phyloP scores from a whole-genome alignment of 2,888 invertebrate species.

The Lithosia quadra region DNA sequence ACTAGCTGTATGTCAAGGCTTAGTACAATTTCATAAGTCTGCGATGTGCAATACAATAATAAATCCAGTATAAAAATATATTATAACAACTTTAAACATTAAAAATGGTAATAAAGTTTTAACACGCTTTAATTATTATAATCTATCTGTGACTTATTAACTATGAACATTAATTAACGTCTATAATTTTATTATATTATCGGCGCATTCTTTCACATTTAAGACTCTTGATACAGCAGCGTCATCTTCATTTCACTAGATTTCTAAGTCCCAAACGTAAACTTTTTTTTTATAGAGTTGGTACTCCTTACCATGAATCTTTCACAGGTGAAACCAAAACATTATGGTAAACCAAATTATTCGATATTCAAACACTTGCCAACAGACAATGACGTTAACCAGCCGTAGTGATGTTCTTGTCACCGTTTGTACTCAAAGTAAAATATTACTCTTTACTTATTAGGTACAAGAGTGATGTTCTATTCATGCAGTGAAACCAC shows the following conservation, averaged over 20 bases:
- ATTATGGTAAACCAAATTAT: slow-evolving; percentile 2
- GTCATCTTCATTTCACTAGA: slow-evolving; percentile 1
- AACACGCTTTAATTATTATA: no score
- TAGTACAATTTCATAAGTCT: not conserved
- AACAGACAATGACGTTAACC: slow-evolving; percentile 4
- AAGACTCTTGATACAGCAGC: not conserved
- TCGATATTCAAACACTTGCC: slow-evolving; percentile 16
- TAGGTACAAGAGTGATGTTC: slow-evolving; percentile 41
- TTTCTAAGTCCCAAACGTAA: not conserved
- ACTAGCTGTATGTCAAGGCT: not conserved
- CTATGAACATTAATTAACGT: not conserved
- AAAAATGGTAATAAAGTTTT: not conserved
- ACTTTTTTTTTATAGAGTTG: not conserved
- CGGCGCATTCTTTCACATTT: not conserved
- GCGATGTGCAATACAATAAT: not conserved
- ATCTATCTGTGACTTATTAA: no score
- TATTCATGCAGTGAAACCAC: slow-evolving; percentile 50
- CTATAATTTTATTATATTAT: not conserved
- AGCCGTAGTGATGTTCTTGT: slow-evolving; percentile 15
- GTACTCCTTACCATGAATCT: not conserved
- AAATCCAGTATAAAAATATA: not conserved
- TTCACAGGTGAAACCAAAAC: not conserved
- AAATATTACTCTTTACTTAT: slow-evolving; percentile 16
- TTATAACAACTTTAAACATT: not conserved
- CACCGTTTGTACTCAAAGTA: slow-evolving; percentile 9